Evolutionary conservation across 2,888 invertebrate species (phyloP), one percentile per base, ranked within the genome.

Genomic region (Sclerodermus sp.): DNA sequence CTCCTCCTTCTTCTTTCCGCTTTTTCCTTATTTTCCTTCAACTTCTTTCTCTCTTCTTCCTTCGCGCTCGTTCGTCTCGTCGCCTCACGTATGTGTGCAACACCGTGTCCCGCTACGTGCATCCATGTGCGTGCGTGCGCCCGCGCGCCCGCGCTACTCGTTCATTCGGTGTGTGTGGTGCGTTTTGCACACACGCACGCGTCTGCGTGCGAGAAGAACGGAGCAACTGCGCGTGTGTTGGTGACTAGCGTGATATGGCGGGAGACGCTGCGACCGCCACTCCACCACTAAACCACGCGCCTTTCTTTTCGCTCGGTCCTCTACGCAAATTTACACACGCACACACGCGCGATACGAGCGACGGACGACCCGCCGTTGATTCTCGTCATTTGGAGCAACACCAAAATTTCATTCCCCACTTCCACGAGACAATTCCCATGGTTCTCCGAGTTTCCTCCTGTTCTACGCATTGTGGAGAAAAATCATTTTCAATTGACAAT

Each of bases 211-310:
- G 8, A 3, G 23, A 15, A 14, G 14, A 4, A 16, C 39, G 39
- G 5, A 3, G 39, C n/a, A 14, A 6, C 18, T n/a, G 30, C 38
- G 30, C 15, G n/a, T 13, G 13, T 34, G 13, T 45, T 53, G 57
- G 48, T 46, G 52, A 53, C 52, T 58, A 53, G 62, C 42, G 55
- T 60, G 70, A 70, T 68, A 66, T 65, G 68, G 68, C 65, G 68
- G 67, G 68, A 67, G 68, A 70, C 70, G 68, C 67, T 60, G 55
- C 57, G 60, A 66, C 55, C 63, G 58, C 52, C 53, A 55, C 58
- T 23, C 63, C 64, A 64, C 62, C 23, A 23, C 23, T 8, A 32
- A 48, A 44, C 38, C 37, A 32, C 18, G 55, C 57, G 55, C 58
- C 58, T 65, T 64, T 64, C 60, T 62, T 64, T 60, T 64, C 57